phyloP scores from a whole-genome alignment of 2,113 vertebrate genomes.

The Nothobranchius furzeri region DNA sequence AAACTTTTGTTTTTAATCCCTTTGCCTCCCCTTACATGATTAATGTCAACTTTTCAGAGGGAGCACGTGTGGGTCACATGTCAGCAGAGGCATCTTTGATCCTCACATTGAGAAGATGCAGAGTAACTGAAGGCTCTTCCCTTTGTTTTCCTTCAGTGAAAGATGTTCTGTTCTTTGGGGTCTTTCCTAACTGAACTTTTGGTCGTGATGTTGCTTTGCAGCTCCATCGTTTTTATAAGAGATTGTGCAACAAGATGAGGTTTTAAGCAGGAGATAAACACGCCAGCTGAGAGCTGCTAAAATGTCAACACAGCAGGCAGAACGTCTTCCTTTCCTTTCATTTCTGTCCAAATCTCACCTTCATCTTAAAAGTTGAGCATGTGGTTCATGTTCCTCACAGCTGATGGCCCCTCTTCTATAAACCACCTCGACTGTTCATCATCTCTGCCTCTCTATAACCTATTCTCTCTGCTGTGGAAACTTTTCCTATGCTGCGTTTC shows the following conservation, averaged over 20 bases:
- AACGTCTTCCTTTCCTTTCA: conserved; percentile 47
- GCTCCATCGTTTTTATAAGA: conserved; percentile 1
- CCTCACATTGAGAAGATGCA: conserved; percentile 32
- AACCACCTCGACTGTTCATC: conserved; percentile 60
- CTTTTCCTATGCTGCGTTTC: conserved; percentile 8
- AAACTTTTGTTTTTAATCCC: conserved; percentile 40
- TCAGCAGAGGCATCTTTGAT: conserved; percentile 48
- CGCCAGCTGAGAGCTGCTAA: background rate
- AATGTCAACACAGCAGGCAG: conserved; percentile 51
- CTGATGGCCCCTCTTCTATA: conserved; percentile 58
- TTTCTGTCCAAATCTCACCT: conserved; percentile 66
- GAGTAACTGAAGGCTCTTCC: conserved; percentile 29
- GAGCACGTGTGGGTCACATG: conserved; percentile 40
- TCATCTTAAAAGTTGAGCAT: conserved; percentile 54
- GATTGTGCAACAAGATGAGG: conserved; percentile 5
- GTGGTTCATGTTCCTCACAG: conserved; percentile 64
- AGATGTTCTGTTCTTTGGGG: conserved; percentile 26
- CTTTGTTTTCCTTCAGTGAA: conserved; percentile 46
- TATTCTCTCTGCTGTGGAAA: no score
- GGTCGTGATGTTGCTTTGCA: background rate
- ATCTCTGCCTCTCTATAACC: conserved; percentile 30
- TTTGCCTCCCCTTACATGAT: conserved; percentile 44
- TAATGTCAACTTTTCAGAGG: conserved; percentile 35
- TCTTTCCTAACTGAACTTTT: conserved; percentile 29
- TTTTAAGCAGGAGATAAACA: conserved; percentile 13